A percentile compares a stretch with the other conserved stretches of the same genome.
phyloP scores from a whole-genome alignment of 2,797 vertebrate species.

The Bradypus variegatus region DNA sequence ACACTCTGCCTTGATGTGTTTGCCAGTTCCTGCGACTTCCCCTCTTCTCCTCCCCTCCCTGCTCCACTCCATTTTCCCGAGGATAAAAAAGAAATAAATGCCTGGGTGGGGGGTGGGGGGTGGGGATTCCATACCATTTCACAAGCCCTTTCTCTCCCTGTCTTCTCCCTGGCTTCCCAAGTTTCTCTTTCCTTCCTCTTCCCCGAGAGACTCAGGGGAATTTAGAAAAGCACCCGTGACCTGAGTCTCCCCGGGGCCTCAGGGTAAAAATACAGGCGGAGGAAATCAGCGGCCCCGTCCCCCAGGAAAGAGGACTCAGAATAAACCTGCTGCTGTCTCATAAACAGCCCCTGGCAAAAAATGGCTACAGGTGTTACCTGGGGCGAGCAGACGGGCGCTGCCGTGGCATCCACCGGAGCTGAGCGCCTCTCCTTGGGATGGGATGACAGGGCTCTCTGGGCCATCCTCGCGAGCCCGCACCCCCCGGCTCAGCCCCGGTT shows the following conservation, averaged over 20 bases:
- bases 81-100: conserved; percentile 59
- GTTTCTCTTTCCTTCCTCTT: conserved; percentile 47
- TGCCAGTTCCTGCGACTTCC: conserved; percentile 49
- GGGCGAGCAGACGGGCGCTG: conserved; percentile 53
- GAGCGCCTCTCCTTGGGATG: neutral
- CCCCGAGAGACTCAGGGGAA: conserved; percentile 26
- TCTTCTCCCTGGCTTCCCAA: conserved; percentile 38
- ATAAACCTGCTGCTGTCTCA: conserved; percentile 39
- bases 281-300: conserved; percentile 20
- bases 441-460: conserved; percentile 36
- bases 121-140: conserved; percentile 27
- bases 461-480: neutral
- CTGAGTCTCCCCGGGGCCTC: neutral
- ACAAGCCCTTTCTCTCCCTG: neutral
- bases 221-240: neutral
- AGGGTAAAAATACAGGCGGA: conserved; percentile 22
- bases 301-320: conserved; percentile 32
- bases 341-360: conserved; percentile 63
- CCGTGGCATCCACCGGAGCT: conserved; percentile 20
- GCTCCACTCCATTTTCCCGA: conserved; percentile 58
- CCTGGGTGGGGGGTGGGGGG: conserved; percentile 52
- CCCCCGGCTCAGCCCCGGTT: conserved; percentile 18
- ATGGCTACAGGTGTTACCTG: conserved; percentile 71
- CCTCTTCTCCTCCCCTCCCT: conserved; percentile 30
- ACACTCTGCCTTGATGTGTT: conserved; percentile 48